Conservation (phyloP, 2,113 vertebrate species). For the Ctenomys sociabilis region DNA sequence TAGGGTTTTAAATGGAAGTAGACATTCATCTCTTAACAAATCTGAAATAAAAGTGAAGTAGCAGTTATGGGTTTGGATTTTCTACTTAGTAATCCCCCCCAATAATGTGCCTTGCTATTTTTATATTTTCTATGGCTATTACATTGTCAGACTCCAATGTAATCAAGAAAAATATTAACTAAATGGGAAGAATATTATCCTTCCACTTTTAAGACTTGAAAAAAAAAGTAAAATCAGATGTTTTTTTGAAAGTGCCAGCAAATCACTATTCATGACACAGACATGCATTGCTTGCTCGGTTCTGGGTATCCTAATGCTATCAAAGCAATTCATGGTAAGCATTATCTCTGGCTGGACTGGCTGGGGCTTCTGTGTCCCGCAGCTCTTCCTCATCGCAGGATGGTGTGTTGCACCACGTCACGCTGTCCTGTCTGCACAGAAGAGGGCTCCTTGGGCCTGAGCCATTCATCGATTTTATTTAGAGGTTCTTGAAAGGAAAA, state of each 20-base stretch:
- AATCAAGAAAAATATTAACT: constrained; percentile 6
- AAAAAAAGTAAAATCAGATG: background rate
- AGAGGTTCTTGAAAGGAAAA: background rate
- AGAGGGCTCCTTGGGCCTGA: background rate
- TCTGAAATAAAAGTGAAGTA: constrained; percentile 6
- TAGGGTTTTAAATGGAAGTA: background rate
- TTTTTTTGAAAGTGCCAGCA: background rate
- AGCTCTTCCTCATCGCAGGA: background rate
- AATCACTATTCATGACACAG: background rate
- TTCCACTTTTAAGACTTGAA: background rate
- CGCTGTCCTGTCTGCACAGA: background rate
- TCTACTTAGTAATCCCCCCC: background rate
- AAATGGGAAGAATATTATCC: background rate
- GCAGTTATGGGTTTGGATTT: background rate
- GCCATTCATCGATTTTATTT: background rate
- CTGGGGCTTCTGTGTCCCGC: background rate
- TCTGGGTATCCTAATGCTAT: constrained; percentile 2
- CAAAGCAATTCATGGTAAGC: background rate
- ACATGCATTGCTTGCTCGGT: background rate
- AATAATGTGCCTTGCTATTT: constrained; percentile 8
- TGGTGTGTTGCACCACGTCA: background rate
- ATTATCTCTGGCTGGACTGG: background rate
- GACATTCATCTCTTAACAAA: background rate
- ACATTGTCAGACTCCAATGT: background rate
- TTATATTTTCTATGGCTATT: background rate